Evolutionary conservation across 2,113 vertebrate species (phyloP), one percentile per base, ranked within the genome.

Genomic region (Eurypyga helias): DNA sequence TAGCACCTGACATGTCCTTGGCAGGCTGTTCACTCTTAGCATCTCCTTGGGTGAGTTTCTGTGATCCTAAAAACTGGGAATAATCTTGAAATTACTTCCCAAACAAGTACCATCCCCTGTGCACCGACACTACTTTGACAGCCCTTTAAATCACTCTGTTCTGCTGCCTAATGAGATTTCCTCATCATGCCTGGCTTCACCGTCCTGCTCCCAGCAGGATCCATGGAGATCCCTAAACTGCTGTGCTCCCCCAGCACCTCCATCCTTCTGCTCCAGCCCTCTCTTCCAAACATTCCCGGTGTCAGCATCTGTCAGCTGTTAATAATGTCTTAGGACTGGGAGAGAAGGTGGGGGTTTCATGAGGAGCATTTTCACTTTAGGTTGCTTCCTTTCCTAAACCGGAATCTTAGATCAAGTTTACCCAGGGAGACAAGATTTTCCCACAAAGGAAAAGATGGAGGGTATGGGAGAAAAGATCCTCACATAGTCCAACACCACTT

Each of bases 181-280:
- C 9, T 4, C 60, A 14, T 34, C 9, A 0, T 46, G 17, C 41
- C 28, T 67, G 61, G 21, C 55, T 76, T 78, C 41, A 16, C 9
- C 0, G 0, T 58, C 55, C 55, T 33, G 66, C 17, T 61, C 36
- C 66, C 81, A 73, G 20, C 11, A 3, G 5, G 0, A 26, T n/a
- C 43, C 46, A 8, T 3, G 3, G 43, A 43, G 41, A 4, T 75
- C 54, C 15, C 33, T 46, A 13, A 45, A 43, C 25, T 0, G 2
- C 77, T 13, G 26, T 3, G 4, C 23, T 29, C 8, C 10, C 10
- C 13, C 0, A 2, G 28, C 43, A 83, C 7, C 45, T 64, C 46
- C 19, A 17, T 6, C 31, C 18, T 51, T 43, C 48, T 49, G 43
- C 19, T 57, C 7, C 51, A 90, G 11, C 12, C 31, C 10, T 69